Conservation (phyloP, 2,797 vertebrate species). For the Nasua narica region DNA sequence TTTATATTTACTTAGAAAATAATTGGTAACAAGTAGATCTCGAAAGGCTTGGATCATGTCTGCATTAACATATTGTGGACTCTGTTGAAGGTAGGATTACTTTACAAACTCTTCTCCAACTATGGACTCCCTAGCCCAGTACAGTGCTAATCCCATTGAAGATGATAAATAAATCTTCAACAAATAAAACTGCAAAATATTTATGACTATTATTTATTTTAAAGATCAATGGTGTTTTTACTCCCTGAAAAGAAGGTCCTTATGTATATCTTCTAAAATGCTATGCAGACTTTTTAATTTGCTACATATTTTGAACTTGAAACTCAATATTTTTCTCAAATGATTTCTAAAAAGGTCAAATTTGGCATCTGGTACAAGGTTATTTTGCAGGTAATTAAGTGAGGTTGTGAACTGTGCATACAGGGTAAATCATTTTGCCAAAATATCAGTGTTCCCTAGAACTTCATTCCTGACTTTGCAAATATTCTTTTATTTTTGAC, state of each 20-base stretch:
- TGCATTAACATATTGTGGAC: neutral
- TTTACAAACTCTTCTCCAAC: neutral
- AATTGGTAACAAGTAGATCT: neutral
- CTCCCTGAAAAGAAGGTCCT: neutral
- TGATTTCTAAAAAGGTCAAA: constrained; percentile 24
- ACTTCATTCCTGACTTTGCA: neutral
- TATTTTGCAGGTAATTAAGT: constrained; percentile 47
- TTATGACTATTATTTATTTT: neutral
- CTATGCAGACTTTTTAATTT: neutral
- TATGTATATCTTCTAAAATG: neutral
- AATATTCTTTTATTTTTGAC: constrained; percentile 15
- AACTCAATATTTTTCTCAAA: constrained; percentile 33
- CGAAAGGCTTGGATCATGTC: neutral
- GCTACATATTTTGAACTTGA: constrained; percentile 21
- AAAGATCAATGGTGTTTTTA: neutral
- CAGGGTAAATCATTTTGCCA: neutral
- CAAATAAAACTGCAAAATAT: neutral
- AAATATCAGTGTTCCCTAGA: neutral
- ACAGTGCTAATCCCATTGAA: neutral
- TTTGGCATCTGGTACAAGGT: neutral
- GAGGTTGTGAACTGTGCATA: constrained; percentile 32
- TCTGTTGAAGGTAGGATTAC: neutral
- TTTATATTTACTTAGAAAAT: neutral
- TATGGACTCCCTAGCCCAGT: neutral
- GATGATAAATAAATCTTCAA: neutral